Evolutionary conservation across 1,140 invertebrate species (phyloP), one percentile per base, ranked within the genome.

Genomic region (Harlomillsia oculata): DNA sequence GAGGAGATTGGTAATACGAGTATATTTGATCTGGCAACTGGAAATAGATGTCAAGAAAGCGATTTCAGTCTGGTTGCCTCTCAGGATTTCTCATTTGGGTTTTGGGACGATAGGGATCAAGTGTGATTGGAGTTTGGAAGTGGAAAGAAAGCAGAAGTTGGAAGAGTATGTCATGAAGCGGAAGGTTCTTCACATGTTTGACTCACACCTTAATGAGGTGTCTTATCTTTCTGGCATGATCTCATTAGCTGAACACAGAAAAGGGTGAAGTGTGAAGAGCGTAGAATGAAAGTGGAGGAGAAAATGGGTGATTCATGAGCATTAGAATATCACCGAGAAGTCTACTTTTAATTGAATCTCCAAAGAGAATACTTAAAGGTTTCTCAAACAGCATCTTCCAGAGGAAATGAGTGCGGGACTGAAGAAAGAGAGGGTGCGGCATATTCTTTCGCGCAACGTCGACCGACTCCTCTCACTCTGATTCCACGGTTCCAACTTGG

Each of bases 141-240:
- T 37, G 49, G 60, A 62, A 52, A 57, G 55, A 57, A 62, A 62
- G 41, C 60, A 62, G 60, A 62, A 56, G 53, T 48, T 49, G 26
- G 48, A 29, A n/a, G n/a, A n/a, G n/a, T n/a, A 37, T 41, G 29
- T 57, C 43, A 29, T 44, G 32, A 28, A 55, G 37, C 52, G 37
- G 52, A 52, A 52, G 50, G 53, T 53, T 56, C 25, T 39, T 51
- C 13, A 51, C 53, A 55, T 46, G 48, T 56, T 56, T 49, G 53
- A 60, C 49, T 59, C 63, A 53, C 63, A 65, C 63, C 63, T 65
- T 65, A 65, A 65, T 65, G 63, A 65, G 59, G 56, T 60, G 56
- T 54, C 63, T 62, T 65, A 62, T 65, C 60, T 39, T 30, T 36
- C n/a, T 50, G 21, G 21, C 46, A 34, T 62, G 37, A 64, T 60